Conservation (phyloP, 2,888 invertebrate species). For the Xestia ashworthii region DNA sequence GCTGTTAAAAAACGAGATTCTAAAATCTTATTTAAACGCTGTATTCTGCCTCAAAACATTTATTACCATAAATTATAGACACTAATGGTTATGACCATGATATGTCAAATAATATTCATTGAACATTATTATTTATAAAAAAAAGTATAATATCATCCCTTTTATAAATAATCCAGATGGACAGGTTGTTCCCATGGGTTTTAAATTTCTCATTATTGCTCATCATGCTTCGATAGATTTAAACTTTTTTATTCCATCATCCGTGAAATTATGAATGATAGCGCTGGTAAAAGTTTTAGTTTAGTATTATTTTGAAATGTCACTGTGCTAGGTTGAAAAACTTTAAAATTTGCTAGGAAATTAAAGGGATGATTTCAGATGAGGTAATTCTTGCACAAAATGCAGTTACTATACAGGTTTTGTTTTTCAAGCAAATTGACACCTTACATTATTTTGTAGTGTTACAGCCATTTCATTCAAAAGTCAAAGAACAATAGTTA, state of each 20-base stretch:
- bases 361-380: background rate
- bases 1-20: background rate
- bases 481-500: background rate
- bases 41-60: background rate
- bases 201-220: constrained; percentile 61
- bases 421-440: background rate
- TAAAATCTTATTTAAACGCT: background rate
- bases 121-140: background rate
- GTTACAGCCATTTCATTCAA: background rate
- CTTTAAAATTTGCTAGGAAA: background rate
- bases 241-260: constrained; percentile 38
- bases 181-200: constrained; percentile 63
- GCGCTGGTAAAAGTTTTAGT: background rate
- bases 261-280: constrained; percentile 45
- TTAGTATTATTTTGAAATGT: background rate
- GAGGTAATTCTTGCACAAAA: background rate
- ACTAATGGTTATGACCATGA: background rate
- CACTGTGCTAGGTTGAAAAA: background rate
- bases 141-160: constrained; percentile 20
- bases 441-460: background rate
- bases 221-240: constrained; percentile 56
- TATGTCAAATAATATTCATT: constrained; percentile 15
- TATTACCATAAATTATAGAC: background rate
- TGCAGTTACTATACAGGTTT: background rate
- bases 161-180: constrained; percentile 38